phyloP scores from a whole-genome alignment of 2,797 vertebrate species.

The Bryconaethiops microstoma region DNA sequence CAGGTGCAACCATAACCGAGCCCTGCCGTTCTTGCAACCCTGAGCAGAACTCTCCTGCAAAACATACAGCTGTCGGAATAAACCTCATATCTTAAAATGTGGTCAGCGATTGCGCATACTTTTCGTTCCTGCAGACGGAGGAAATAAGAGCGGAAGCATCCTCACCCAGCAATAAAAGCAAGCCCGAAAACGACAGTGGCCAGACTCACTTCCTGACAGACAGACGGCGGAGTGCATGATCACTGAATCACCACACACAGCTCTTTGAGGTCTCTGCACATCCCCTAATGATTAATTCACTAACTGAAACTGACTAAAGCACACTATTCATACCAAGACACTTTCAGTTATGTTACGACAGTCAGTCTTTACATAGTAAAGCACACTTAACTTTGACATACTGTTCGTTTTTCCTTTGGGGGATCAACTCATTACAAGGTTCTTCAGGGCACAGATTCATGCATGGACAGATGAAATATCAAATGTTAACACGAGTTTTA shows the following conservation, averaged over 20 bases:
- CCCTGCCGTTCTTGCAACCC: not conserved
- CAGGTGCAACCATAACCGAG: slow-evolving; percentile 29
- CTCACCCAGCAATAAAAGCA: not conserved
- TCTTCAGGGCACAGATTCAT: no score
- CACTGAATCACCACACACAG: slow-evolving; percentile 21
- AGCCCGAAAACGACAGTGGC: not conserved
- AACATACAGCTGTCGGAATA: slow-evolving; percentile 3
- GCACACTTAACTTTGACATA: no score
- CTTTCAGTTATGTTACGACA: not conserved
- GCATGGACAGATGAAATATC: no score
- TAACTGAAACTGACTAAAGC: not conserved
- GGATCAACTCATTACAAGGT: no score
- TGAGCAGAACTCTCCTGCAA: not conserved
- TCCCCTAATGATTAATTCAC: not conserved
- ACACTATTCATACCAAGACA: not conserved
- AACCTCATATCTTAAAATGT: not conserved
- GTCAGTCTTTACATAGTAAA: no score
- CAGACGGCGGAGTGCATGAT: not conserved
- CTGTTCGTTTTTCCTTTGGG: no score
- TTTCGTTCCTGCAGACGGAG: not conserved
- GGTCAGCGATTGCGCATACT: not conserved
- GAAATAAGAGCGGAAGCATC: slow-evolving; percentile 7
- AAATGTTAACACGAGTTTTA: no score
- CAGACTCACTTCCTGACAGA: slow-evolving; percentile 35
- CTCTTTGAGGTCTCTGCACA: slow-evolving; percentile 5